Base-by-base conservation (phyloP, 1,140 invertebrate species). In the Zeugodacus cucurbitae region DNA sequence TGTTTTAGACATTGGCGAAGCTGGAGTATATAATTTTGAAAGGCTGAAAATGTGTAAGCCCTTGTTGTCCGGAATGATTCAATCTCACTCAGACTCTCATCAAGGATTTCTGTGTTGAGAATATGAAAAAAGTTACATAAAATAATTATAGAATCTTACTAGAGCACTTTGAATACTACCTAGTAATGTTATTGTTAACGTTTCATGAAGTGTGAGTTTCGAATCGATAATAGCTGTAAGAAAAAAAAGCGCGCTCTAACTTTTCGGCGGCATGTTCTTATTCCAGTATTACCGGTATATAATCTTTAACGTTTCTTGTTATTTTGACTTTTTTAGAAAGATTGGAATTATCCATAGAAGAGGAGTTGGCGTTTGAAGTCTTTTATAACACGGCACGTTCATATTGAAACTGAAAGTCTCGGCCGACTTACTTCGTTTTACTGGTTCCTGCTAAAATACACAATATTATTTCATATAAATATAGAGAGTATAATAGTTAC, bases 1-100 rank as follows among this genome's bases (percentile, higher is more conserved):
- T 98, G 11, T 94, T 94, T 44, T 95, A 94, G 3, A 99, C 98
- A 94, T 99, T 97, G 3, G 97, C 86, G 96, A 94, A 88, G 94
- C 91, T 95, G 0, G 97, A 97, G 94, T 96, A 98, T 59, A 93
- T 93, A 90, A 93, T 91, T 87, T 93, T 93, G 22, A 93, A 93
- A 2, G 88, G 86, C 2, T 93, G 93, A 87, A 93, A 70, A 62
- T 91, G 89, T 2, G 91, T 90, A 10, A 91, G 86, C 3, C 91
- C 92, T 22, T 92, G 88, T 5, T 91, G 89, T 0, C 90, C 88
- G 7, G 90, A 94, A 88, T 20, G 94, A 94, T 82, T 96, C 95
- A 17, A 98, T 94, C 88, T 96, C 95, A 3, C 97, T 97, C 26
- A 97, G 93, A 91, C 96, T 97, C 67, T 93, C 94, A 90, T 97